Conservation (phyloP, 2,888 invertebrate species). For the Lepidocyrtoides sp. region DNA sequence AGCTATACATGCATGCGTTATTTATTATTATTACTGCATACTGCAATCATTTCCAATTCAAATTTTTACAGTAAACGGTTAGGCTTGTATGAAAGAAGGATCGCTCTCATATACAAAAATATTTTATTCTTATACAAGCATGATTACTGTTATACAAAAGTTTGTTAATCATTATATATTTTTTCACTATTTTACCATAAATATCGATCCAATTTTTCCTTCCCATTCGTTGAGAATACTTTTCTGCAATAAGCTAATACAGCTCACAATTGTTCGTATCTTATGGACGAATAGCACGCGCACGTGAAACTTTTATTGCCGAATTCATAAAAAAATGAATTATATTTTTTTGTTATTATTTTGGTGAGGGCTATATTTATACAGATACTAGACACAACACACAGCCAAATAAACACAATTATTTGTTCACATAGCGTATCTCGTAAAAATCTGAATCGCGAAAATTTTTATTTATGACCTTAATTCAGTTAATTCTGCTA, state of each 20-base stretch:
- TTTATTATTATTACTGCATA: neutral
- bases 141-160: conserved; percentile 18
- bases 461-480: conserved; percentile 66
- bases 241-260: conserved; percentile 1
- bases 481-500: conserved; percentile 53
- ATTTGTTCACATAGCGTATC: conserved; percentile 29
- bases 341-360: conserved; percentile 26
- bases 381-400: neutral
- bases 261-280: neutral
- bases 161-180: neutral
- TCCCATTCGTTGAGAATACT: conserved; percentile 12
- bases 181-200: conserved; percentile 56
- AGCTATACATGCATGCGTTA: neutral
- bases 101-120: neutral
- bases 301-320: conserved; percentile 21
- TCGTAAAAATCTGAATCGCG: conserved; percentile 49
- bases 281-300: neutral
- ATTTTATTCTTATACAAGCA: conserved; percentile 44
- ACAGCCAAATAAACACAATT: conserved; percentile 8
- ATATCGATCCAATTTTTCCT: conserved; percentile 73
- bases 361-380: neutral
- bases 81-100: neutral
- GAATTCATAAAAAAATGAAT: neutral
- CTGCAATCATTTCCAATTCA: conserved; percentile 56
- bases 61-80: conserved; percentile 27